Conservation (phyloP, 2,797 vertebrate genomes). For the Pseudomugil gertrudae region DNA sequence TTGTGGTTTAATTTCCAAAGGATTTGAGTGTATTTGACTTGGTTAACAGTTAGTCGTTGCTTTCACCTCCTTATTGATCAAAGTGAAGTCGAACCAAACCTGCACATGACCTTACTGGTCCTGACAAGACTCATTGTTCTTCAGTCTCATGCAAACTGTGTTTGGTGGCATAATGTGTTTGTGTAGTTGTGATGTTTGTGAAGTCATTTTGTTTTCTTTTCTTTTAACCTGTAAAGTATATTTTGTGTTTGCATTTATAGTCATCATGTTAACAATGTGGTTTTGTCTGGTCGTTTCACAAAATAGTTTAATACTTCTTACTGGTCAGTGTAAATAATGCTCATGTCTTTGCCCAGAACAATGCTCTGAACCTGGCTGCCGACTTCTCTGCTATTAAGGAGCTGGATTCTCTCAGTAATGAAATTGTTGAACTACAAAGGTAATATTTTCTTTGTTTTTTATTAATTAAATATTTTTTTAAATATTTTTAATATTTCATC, state of each 20-base stretch:
- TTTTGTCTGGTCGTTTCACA: neutral
- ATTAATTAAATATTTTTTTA: neutral
- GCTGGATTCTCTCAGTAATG: conserved; percentile 95
- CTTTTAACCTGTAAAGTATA: neutral
- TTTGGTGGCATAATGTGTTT: conserved; percentile 10
- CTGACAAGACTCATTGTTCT: conserved; percentile 3
- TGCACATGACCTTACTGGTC: neutral
- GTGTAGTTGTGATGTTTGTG: neutral
- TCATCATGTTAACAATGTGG: neutral
- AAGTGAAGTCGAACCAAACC: neutral
- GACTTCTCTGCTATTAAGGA: conserved; percentile 99
- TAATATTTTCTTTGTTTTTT: conserved; percentile 63
- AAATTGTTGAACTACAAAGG: conserved; percentile 97
- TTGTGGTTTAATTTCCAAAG: neutral
- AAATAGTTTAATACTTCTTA: neutral
- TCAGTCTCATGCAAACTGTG: neutral
- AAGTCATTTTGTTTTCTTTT: conserved; percentile 11
- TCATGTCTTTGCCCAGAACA: conserved; percentile 80
- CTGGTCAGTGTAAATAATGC: neutral
- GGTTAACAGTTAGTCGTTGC: neutral
- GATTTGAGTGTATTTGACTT: neutral
- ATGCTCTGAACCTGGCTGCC: conserved; percentile 84
- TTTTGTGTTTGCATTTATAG: neutral
- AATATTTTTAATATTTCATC: no score
- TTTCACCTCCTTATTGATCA: neutral